Base-by-base conservation (phyloP, 2,797 vertebrate species). In the Emydoidea blandingii region DNA sequence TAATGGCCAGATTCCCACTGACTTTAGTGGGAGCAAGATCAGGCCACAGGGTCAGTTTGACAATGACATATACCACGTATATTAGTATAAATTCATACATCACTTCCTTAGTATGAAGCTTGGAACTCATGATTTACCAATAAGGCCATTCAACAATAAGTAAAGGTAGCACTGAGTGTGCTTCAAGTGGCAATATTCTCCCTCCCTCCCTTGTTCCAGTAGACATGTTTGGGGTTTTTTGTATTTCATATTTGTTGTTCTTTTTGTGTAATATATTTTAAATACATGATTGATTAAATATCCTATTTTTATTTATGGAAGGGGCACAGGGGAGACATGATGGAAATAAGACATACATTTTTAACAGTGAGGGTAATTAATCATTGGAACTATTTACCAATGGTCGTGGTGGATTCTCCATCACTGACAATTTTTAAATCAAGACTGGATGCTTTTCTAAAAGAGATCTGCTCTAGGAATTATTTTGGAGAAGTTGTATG, bases 111-210 rank as follows among this genome's bases (percentile, higher is more conserved):
- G 87, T 79, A 53, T 47, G 34, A 80, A 50, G 19, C 59, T 90
- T 56, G 56, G 84, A 91, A 87, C 19, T 19, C 14, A 81, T 54
- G 65, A 90, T 93, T 62, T 44, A 95, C 59, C 88, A 96, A 68
- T 19, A 68, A 92, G 85, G 0, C 79, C 16, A 10, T 18, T 78
- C 74, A 78, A 29, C 44, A 78, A 27, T 44, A 41, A 74, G 6
- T 78, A 49, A 27, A 47, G 68, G 15, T 29, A 78, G 44, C 74
- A 78, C 74, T 18, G 15, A 2, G 25, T 47, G 15, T 47, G 14
- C 15, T 44, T 49, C 4, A 49, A 49, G 15, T 49, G 15, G 44
- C 47, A 93, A 95, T 0, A 4, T 0, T 68, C 11, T 49, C 68
- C 88, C 49, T 31, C 1, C 14, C 2, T 86, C 57, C 6, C 23